Percentiles rank a stretch among this genome's conserved stretches.
phyloP scores from a whole-genome alignment of 2,888 invertebrate species.

The Onchidella celtica region DNA sequence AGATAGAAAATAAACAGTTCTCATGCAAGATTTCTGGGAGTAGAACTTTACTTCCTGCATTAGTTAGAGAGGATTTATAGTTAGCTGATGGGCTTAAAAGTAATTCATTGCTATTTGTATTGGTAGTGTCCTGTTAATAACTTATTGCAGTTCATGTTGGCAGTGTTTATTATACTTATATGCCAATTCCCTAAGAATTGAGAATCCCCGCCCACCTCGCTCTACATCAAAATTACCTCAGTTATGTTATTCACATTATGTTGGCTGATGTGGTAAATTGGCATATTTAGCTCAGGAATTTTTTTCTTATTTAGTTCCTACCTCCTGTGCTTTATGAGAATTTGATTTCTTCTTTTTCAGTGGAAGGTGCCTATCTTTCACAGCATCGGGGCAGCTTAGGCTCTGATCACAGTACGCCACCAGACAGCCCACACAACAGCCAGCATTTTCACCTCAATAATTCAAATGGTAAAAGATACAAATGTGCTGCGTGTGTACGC shows the following conservation, averaged over 20 bases:
- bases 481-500: too few relatives aligned
- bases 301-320: not conserved
- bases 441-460: slow-evolving; percentile 69
- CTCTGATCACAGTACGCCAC: slow-evolving; percentile 75
- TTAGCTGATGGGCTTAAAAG: too few relatives aligned
- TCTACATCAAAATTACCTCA: too few relatives aligned
- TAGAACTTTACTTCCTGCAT: too few relatives aligned
- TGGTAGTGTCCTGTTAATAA: too few relatives aligned
- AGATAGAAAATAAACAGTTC: not conserved
- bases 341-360: slow-evolving; percentile 20
- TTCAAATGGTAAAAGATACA: slow-evolving; percentile 37
- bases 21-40: not conserved
- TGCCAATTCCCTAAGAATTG: too few relatives aligned
- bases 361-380: slow-evolving; percentile 54
- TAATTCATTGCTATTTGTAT: too few relatives aligned
- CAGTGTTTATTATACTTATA: too few relatives aligned
- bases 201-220: too few relatives aligned
- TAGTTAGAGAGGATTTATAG: too few relatives aligned
- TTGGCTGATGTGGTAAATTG: too few relatives aligned
- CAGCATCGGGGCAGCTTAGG: slow-evolving; percentile 66
- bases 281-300: not conserved
- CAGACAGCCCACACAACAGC: slow-evolving; percentile 77
- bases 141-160: too few relatives aligned
- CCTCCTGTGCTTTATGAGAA: not conserved
- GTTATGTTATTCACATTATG: not conserved